Conservation (phyloP, 2,888 invertebrate genomes). For the Epistrophe grossulariae region DNA sequence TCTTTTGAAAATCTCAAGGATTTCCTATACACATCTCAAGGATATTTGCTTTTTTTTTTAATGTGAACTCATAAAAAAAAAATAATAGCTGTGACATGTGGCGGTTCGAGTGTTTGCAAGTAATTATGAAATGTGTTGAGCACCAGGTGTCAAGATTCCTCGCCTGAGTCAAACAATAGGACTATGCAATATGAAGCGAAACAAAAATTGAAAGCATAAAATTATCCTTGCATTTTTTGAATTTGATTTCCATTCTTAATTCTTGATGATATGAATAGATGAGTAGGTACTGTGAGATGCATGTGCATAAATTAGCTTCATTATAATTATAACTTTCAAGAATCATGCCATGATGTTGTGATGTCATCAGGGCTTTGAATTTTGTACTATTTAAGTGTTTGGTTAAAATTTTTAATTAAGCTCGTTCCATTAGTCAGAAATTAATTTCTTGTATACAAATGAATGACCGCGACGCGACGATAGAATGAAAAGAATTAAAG, state of each 20-base stretch:
- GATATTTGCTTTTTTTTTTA: constrained; percentile 28
- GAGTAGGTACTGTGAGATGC: neutral
- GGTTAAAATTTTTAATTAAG: neutral
- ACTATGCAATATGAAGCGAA: neutral
- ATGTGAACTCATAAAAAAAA: constrained; percentile 26
- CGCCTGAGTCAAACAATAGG: constrained; percentile 17
- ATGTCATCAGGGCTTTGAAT: neutral
- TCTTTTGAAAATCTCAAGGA: constrained; percentile 49
- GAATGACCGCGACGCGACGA: neutral
- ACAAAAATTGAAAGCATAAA: neutral
- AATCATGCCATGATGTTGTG: too few species aligned
- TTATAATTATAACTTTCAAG: neutral
- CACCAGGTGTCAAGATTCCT: constrained; percentile 60
- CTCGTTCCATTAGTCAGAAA: neutral
- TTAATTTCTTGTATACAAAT: neutral
- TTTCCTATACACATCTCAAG: constrained; percentile 41
- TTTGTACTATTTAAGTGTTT: neutral
- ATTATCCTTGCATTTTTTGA: neutral
- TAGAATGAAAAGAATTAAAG: too few species aligned
- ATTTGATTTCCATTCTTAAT: neutral
- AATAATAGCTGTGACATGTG: constrained; percentile 66
- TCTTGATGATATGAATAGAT: too few species aligned
- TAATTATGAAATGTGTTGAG: constrained; percentile 73
- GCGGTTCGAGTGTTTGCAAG: constrained; percentile 67
- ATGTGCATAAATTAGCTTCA: constrained; percentile 5